Conservation (phyloP, 2,888 invertebrate species). For the Falcaria lacertinaria region DNA sequence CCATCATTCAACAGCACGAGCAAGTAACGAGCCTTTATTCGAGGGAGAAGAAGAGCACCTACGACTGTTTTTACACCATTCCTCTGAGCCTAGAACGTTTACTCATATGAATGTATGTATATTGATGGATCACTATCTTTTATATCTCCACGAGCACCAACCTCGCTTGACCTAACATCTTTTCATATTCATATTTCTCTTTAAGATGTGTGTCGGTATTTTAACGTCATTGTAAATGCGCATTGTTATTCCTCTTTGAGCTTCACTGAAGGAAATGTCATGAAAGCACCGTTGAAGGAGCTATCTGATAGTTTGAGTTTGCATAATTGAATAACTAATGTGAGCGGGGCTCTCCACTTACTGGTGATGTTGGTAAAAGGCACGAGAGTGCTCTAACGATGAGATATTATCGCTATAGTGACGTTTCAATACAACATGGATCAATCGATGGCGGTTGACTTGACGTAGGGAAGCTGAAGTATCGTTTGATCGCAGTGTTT, state of each 20-base stretch:
- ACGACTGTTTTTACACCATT: conserved; percentile 59
- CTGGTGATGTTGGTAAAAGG: conserved; percentile 42
- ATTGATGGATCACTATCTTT: conserved; percentile 60
- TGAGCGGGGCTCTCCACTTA: conserved; percentile 40
- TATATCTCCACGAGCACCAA: conserved; percentile 35
- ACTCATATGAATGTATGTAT: conserved; percentile 26
- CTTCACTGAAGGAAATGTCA: conserved; percentile 48
- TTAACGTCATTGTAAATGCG: conserved; percentile 37
- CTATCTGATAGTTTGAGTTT: conserved; percentile 60
- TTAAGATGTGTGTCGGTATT: conserved; percentile 37
- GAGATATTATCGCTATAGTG: conserved; percentile 65
- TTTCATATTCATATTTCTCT: conserved; percentile 39
- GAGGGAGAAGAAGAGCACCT: conserved; percentile 44
- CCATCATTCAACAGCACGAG: conserved; percentile 66
- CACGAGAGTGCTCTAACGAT: conserved; percentile 60
- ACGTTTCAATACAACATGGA: conserved; percentile 76
- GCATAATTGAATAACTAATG: conserved; percentile 75
- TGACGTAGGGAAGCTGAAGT: conserved; percentile 40
- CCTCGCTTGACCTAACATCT: conserved; percentile 14
- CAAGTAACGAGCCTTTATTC: conserved; percentile 76
- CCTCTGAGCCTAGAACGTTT: conserved; percentile 17
- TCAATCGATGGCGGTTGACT: conserved; percentile 46
- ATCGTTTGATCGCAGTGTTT: conserved; percentile 44
- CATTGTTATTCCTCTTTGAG: conserved; percentile 51
- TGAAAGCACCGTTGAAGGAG: conserved; percentile 41